Evolutionary conservation across 2,888 invertebrate genomes (phyloP).

Genomic region (Orchesellides sinensis): DNA sequence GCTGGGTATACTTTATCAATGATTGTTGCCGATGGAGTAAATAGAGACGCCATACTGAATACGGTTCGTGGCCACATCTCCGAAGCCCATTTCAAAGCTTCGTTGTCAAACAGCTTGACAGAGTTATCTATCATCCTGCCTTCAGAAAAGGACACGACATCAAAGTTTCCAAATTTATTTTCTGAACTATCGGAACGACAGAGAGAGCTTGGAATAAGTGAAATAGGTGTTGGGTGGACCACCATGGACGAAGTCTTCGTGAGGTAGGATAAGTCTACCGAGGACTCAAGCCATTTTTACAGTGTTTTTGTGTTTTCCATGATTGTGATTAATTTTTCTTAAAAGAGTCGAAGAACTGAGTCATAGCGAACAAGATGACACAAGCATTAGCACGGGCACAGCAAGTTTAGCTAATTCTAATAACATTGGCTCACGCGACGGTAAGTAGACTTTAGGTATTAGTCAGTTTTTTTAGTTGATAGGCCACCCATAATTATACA

Average conservation of each 20-base stretch:
- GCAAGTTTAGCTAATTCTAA: neutral
- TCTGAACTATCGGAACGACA: constrained; percentile 82
- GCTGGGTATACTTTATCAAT: constrained; percentile 80
- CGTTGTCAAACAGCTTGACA: constrained; percentile 32
- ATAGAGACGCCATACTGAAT: constrained; percentile 77
- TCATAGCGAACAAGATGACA: neutral
- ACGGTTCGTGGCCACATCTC: constrained; percentile 82
- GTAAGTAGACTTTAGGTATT: neutral
- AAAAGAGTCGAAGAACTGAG: constrained; percentile 36
- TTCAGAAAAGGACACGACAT: constrained; percentile 79
- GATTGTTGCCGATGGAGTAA: constrained; percentile 71
- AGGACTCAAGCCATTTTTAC: no score
- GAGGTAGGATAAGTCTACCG: constrained; percentile 79
- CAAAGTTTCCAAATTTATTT: constrained; percentile 84
- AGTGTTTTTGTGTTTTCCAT: no score
- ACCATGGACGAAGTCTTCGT: constrained; percentile 94
- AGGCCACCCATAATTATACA: no score
- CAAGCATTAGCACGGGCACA: neutral
- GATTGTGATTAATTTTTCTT: neutral
- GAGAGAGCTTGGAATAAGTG: constrained; percentile 70
- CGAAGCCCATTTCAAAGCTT: constrained; percentile 78
- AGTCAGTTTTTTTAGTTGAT: neutral
- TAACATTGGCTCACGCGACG: neutral
- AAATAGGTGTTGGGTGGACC: constrained; percentile 87
- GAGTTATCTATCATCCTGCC: constrained; percentile 69